These are phyloP conservation scores for Ephialtes manifestator DNA, from an alignment of 2,888 invertebrate species.

Conservation along the genomic window DNA sequence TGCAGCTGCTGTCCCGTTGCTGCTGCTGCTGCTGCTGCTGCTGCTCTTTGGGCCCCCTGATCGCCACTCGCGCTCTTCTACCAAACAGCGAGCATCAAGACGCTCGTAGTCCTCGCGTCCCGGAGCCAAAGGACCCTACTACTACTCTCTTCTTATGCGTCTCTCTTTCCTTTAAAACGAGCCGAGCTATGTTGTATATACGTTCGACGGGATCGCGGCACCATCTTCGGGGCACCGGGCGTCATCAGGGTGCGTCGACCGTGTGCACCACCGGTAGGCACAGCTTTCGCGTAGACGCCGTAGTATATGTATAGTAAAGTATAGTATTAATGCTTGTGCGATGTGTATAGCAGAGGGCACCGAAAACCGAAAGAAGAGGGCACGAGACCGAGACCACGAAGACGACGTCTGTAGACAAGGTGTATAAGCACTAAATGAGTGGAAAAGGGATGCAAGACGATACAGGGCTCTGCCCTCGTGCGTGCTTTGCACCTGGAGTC, in stretches of 20 bases:
- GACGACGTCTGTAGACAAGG: constrained; percentile 49
- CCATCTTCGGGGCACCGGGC: constrained; percentile 49
- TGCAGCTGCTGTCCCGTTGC: constrained; percentile 73
- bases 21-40: constrained; percentile 57
- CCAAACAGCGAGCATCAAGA: constrained; percentile 60
- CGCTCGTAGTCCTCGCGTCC: constrained; percentile 56
- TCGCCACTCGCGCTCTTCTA: constrained; percentile 42
- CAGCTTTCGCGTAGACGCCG: constrained; percentile 19
- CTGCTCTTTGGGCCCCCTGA: constrained; percentile 58
- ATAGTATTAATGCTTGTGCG: constrained; percentile 4
- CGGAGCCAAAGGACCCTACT: constrained; percentile 56
- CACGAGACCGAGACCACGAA: constrained; percentile 63
- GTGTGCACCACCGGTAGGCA: constrained; percentile 12
- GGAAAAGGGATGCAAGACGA: constrained; percentile 32
- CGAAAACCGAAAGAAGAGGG: constrained; percentile 65
- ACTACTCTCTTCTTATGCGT: background rate
- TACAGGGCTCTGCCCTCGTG: constrained; percentile 51
- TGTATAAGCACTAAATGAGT: constrained; percentile 29
- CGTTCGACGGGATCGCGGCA: constrained; percentile 10
- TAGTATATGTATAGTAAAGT: background rate
- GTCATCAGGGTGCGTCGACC: constrained; percentile 56
- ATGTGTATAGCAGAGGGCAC: background rate
- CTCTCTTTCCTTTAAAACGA: constrained; percentile 43
- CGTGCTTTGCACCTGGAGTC: constrained; percentile 67
- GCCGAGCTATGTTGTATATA: background rate